Percentiles rank a stretch among this genome's conserved stretches.
Evolutionary conservation across 2,888 invertebrate species (phyloP).

Genomic region (Lysandra coridon): DNA sequence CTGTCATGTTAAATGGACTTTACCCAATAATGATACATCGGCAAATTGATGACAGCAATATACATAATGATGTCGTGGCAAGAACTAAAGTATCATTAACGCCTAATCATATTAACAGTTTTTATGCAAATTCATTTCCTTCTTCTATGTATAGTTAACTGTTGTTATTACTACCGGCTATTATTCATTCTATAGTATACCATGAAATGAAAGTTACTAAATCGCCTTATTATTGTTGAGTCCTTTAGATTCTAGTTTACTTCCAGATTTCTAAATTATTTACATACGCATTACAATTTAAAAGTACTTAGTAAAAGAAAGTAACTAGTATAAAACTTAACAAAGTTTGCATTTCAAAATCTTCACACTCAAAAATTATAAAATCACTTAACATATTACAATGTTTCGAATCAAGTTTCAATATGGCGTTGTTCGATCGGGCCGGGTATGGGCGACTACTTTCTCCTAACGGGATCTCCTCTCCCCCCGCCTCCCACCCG

Average conservation of each 20-base stretch:
- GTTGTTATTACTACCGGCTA: background rate
- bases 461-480: slow-evolving; percentile 76
- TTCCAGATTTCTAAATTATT: background rate
- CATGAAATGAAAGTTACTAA: background rate
- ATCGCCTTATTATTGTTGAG: background rate
- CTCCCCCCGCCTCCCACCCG: slow-evolving; percentile 48
- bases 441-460: slow-evolving; percentile 72
- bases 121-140: background rate
- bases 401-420: slow-evolving; percentile 46
- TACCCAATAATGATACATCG: background rate
- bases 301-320: background rate
- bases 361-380: background rate
- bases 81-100: slow-evolving; percentile 2
- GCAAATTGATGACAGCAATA: slow-evolving; percentile 15
- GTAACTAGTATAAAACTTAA: too few relatives aligned
- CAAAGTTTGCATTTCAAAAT: background rate
- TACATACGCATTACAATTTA: background rate
- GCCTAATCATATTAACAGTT: slow-evolving; percentile 5
- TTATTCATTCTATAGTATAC: background rate
- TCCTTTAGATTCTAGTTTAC: background rate
- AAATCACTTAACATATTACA: slow-evolving; percentile 35
- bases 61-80: slow-evolving; percentile 7
- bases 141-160: background rate
- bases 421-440: slow-evolving; percentile 57
- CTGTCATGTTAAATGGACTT: slow-evolving; percentile 14